Percentiles rank a stretch among this genome's conserved stretches.
phyloP scores from a whole-genome alignment of 2,113 vertebrate genomes.

The Catagonus wagneri region DNA sequence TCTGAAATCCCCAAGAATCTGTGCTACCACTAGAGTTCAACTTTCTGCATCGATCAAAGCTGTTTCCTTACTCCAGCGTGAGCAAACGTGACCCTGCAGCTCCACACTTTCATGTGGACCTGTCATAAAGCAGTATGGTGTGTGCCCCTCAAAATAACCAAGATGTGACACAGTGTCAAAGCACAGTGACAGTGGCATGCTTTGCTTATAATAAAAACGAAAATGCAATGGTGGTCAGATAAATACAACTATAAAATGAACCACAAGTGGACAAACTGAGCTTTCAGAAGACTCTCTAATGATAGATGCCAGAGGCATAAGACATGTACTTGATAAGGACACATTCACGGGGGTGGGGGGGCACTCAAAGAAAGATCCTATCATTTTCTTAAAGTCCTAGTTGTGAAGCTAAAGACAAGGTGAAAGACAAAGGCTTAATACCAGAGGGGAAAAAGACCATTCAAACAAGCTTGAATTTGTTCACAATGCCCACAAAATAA shows the following conservation, averaged over 20 bases:
- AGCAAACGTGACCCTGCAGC: neutral
- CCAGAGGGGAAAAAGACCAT: neutral
- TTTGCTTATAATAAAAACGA: slow-evolving; percentile 41
- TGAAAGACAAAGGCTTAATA: slow-evolving; percentile 31
- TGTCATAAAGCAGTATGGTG: slow-evolving; percentile 65
- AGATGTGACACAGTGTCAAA: slow-evolving; percentile 50
- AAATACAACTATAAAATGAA: slow-evolving; percentile 48
- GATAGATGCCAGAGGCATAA: neutral
- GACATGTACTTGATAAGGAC: neutral
- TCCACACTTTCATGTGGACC: slow-evolving; percentile 3
- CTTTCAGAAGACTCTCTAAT: slow-evolving; percentile 74
- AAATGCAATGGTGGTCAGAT: slow-evolving; percentile 1
- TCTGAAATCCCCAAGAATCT: slow-evolving; percentile 48
- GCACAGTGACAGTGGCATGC: slow-evolving; percentile 59
- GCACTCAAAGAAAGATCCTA: neutral
- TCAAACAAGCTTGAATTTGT: neutral
- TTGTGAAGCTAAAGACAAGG: slow-evolving; percentile 33
- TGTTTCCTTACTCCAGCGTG: neutral
- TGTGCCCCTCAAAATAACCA: slow-evolving; percentile 81
- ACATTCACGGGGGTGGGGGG: neutral
- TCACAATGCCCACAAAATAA: neutral
- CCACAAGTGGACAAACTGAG: slow-evolving; percentile 47
- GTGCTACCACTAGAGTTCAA: neutral
- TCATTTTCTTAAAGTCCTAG: slow-evolving; percentile 17
- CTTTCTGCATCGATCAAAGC: neutral